A percentile compares a stretch with the other conserved stretches of the same genome.
Conservation (phyloP, 2,888 invertebrate species). For the Clostera curtula region DNA sequence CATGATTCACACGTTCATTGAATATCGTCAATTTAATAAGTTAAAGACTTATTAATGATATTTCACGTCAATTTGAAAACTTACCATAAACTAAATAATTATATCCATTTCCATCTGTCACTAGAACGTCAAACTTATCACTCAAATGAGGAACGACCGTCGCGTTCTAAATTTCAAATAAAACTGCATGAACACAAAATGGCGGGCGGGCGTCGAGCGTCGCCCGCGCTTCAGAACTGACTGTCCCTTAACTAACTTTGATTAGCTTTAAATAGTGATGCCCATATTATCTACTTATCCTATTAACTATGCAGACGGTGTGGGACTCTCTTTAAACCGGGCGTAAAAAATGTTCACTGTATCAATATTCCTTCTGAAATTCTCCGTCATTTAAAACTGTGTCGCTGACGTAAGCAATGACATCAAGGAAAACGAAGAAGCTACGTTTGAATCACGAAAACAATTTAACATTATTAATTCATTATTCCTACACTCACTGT, state of each 20-base stretch:
- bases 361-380: too few relatives aligned
- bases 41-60: not conserved
- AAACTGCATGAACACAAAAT: constrained; percentile 45
- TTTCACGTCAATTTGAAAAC: constrained; percentile 9
- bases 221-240: constrained; percentile 64
- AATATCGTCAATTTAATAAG: too few relatives aligned
- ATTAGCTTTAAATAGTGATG: constrained; percentile 79
- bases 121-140: constrained; percentile 54
- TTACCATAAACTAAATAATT: constrained; percentile 24
- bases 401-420: too few relatives aligned
- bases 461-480: too few relatives aligned
- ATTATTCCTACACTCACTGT: too few relatives aligned
- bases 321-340: constrained; percentile 45
- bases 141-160: constrained; percentile 41
- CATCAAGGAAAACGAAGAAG: too few relatives aligned
- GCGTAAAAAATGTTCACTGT: too few relatives aligned
- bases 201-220: constrained; percentile 44
- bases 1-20: too few relatives aligned
- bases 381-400: too few relatives aligned
- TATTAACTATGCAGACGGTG: constrained; percentile 63
- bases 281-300: constrained; percentile 75
- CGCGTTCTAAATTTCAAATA: constrained; percentile 45
- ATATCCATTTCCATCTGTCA: constrained; percentile 58
- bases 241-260: constrained; percentile 77
- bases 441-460: too few relatives aligned